Evolutionary conservation across 1,140 invertebrate species (phyloP).

Genomic region (Heliconius nattereri): DNA sequence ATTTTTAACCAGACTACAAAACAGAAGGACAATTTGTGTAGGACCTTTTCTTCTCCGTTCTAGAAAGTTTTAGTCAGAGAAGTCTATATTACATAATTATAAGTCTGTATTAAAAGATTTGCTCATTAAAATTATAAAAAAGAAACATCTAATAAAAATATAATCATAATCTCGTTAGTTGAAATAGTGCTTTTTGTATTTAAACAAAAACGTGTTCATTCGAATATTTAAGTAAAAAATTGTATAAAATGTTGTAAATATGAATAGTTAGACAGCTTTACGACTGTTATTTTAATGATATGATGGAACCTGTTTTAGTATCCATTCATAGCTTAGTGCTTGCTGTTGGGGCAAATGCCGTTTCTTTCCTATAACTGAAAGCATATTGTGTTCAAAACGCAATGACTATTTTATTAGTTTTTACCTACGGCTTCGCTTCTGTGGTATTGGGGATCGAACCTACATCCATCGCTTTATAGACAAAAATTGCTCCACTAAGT

Average conservation of each 20-base stretch:
- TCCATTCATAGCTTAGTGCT: slow-evolving; percentile 17
- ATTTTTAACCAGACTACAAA: no score
- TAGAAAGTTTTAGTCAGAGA: no score
- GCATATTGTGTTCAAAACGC: neutral
- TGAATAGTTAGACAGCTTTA: neutral
- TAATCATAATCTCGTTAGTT: neutral
- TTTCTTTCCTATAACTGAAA: neutral
- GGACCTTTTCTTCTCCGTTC: no score
- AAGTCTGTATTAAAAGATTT: no score
- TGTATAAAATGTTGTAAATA: neutral
- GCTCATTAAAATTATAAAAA: no score
- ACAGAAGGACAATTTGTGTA: no score
- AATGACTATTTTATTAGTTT: neutral
- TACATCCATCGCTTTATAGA: no score
- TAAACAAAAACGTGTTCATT: neutral
- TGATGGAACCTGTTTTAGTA: slow-evolving; percentile 16
- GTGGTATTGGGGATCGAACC: no score
- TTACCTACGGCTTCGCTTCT: no score
- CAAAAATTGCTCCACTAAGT: no score
- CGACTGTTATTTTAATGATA: slow-evolving; percentile 1
- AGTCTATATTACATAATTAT: no score
- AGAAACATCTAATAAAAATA: neutral
- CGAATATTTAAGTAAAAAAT: neutral
- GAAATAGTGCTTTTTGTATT: neutral
- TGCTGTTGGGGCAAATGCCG: neutral